phyloP scores from a whole-genome alignment of 64 coral and sea anemone genomes.

The Montipora cactus region DNA sequence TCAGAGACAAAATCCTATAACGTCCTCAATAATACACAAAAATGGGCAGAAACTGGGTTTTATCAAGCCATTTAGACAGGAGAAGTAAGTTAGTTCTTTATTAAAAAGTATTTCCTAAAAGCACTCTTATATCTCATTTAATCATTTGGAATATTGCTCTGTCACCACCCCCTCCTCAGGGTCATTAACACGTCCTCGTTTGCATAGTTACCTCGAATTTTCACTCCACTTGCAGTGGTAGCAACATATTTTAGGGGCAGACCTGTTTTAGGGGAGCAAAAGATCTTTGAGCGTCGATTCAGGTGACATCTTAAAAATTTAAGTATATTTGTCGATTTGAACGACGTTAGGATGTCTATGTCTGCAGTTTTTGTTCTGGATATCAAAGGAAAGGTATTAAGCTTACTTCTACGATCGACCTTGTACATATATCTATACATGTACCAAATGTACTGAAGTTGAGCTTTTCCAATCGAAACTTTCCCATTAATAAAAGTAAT shows the following conservation, averaged over 20 bases:
- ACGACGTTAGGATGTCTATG: constrained; percentile 81
- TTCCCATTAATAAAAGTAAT: no score
- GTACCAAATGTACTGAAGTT: neutral
- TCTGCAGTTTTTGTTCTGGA: constrained; percentile 94
- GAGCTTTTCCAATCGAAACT: neutral
- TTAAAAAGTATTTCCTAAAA: neutral
- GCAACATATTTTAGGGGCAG: neutral
- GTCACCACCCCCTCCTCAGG: neutral
- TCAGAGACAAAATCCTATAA: neutral
- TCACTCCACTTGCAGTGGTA: neutral
- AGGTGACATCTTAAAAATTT: neutral
- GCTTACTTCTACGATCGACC: neutral
- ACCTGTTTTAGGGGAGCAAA: neutral
- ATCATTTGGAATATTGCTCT: neutral
- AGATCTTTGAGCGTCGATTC: neutral
- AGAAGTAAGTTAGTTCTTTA: no score
- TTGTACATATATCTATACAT: neutral
- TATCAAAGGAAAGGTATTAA: constrained; percentile 97
- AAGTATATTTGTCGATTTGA: neutral
- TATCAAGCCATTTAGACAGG: no score
- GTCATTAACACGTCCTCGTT: no score
- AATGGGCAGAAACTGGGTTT: no score
- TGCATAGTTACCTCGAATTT: neutral
- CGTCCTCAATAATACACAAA: no score
- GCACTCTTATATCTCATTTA: no score